Evolutionary conservation across 2,888 invertebrate genomes (phyloP).

Genomic region (Alcis repandata): DNA sequence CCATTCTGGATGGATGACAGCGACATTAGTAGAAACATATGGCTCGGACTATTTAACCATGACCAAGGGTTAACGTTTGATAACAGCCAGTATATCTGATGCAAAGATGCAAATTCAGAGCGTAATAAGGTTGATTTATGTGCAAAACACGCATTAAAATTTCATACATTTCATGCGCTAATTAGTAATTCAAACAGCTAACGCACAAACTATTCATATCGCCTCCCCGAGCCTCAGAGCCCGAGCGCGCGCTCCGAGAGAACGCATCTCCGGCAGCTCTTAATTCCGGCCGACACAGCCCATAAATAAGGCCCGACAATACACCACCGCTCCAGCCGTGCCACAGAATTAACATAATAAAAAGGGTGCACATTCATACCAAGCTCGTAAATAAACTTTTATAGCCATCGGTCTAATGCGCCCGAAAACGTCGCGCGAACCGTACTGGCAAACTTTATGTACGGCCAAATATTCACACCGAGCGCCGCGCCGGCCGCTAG

Average conservation of each 20-base stretch:
- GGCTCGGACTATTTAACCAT: too few species aligned
- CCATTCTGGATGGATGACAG: too few species aligned
- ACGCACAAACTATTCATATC: conserved; percentile 29
- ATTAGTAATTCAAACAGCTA: conserved; percentile 24
- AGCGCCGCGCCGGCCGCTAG: conserved; percentile 38
- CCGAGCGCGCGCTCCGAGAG: not conserved
- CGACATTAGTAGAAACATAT: too few species aligned
- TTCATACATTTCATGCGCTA: conserved; percentile 14
- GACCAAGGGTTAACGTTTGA: too few species aligned
- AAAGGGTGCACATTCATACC: conserved; percentile 78
- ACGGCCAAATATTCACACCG: conserved; percentile 55
- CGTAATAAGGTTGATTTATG: not conserved
- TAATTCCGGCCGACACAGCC: conserved; percentile 40
- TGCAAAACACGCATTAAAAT: conserved; percentile 15
- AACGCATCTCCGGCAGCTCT: conserved; percentile 40
- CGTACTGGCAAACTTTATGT: conserved; percentile 55
- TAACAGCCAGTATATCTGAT: not conserved
- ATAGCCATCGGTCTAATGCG: conserved; percentile 80
- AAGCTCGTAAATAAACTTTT: conserved; percentile 81
- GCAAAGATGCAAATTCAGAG: not conserved
- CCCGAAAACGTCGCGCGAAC: conserved; percentile 73
- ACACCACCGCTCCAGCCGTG: conserved; percentile 54
- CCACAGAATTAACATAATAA: conserved; percentile 82
- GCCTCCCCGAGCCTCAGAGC: not conserved
- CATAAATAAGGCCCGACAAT: conserved; percentile 75